A percentile compares a stretch with the other conserved stretches of the same genome.
phyloP scores from a whole-genome alignment of 2,888 invertebrate species.

The Fragum whitleyi region DNA sequence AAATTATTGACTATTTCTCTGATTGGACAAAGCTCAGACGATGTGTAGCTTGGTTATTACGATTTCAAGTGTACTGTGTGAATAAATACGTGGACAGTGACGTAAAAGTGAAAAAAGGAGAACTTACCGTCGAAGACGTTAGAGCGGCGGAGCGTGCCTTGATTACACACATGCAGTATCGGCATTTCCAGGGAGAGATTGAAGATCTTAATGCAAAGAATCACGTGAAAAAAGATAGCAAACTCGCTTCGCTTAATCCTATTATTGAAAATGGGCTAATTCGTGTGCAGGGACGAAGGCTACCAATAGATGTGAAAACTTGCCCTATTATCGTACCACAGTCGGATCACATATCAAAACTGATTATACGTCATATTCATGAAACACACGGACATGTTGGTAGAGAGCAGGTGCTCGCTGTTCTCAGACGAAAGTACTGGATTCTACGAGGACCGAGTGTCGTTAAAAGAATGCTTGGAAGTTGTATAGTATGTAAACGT shows the following conservation, averaged over 20 bases:
- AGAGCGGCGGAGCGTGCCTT: not conserved
- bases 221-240: not conserved
- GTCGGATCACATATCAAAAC: conserved; percentile 32
- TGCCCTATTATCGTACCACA: conserved; percentile 34
- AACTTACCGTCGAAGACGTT: not conserved
- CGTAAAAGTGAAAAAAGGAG: too few species aligned
- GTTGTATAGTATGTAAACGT: conserved; percentile 26
- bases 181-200: too few species aligned
- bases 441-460: conserved; percentile 31
- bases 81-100: conserved; percentile 3
- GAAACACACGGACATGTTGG: too few species aligned
- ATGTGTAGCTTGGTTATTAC: conserved; percentile 34
- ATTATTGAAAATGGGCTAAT: conserved; percentile 1
- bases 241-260: conserved; percentile 3
- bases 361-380: conserved; percentile 25
- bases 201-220: not conserved
- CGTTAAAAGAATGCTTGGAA: conserved; percentile 24
- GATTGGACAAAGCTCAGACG: conserved; percentile 33
- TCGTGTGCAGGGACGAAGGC: not conserved
- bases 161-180: too few species aligned
- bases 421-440: conserved; percentile 31
- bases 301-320: not conserved
- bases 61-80: conserved; percentile 10
- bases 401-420: conserved; percentile 29
- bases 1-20: too few species aligned